These are phyloP conservation scores for Hetaerina titia DNA, from an alignment of 2,888 invertebrate species.

Conservation along the genomic window DNA sequence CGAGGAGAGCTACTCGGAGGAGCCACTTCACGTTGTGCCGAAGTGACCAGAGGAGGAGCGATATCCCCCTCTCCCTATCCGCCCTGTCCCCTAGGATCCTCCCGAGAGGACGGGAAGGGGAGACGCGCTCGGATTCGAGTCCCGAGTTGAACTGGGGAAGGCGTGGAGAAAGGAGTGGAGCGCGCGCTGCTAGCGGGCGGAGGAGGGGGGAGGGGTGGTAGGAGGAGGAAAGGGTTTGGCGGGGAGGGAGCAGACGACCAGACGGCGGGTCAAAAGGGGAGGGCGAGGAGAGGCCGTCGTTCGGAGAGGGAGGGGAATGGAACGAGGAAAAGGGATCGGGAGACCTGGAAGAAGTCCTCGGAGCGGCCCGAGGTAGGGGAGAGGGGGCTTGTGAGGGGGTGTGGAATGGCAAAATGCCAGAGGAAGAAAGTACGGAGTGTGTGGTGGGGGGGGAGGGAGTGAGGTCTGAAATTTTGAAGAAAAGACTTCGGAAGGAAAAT, in stretches of 20 bases:
- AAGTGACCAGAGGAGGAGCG: too few relatives aligned
- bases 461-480: not conserved
- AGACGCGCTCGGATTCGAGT: not conserved
- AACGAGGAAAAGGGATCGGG: not conserved
- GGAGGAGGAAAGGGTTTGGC: conserved; percentile 5
- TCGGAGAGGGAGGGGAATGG: not conserved
- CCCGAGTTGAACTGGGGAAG: conserved; percentile 55
- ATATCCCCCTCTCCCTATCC: not conserved
- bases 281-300: not conserved
- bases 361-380: not conserved
- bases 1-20: too few relatives aligned
- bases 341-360: not conserved
- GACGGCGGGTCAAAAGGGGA: not conserved
- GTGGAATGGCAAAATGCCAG: conserved; percentile 71
- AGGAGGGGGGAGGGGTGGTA: conserved; percentile 70
- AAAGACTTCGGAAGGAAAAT: not conserved
- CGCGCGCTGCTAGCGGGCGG: conserved; percentile 4
- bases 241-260: conserved; percentile 17
- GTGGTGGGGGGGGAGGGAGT: not conserved
- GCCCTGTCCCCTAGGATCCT: not conserved
- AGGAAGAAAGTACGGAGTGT: not conserved
- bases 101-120: not conserved
- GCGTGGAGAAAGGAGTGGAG: conserved; percentile 10
- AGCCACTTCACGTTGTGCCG: too few relatives aligned
- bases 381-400: conserved; percentile 60